Conservation (phyloP, 2,888 invertebrate genomes). For the Ectemnius lituratus region DNA sequence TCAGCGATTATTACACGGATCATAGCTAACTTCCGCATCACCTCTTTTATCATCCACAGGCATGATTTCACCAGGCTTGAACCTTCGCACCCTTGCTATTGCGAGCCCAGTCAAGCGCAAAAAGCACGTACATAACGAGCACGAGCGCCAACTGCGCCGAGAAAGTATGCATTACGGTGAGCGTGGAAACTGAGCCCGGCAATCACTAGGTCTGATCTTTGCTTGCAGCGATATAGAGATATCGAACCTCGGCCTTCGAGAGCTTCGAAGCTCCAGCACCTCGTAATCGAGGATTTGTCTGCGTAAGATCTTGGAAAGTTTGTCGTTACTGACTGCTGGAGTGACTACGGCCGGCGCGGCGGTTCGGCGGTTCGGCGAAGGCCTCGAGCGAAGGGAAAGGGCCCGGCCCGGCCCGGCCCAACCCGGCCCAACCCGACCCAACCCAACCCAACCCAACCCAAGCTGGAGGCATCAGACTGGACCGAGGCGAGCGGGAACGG, state of each 20-base stretch:
- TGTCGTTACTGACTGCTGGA: conserved; percentile 21
- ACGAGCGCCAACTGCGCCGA: too few relatives aligned
- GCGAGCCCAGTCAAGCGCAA: conserved; percentile 8
- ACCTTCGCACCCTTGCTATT: background rate
- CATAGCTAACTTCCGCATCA: too few relatives aligned
- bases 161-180: background rate
- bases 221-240: conserved; percentile 52
- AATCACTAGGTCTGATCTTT: conserved; percentile 27
- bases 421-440: too few relatives aligned
- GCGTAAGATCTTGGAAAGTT: conserved; percentile 35
- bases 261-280: conserved; percentile 43
- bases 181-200: conserved; percentile 4
- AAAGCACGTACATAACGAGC: conserved; percentile 8
- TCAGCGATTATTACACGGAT: too few relatives aligned
- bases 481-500: conserved; percentile 9
- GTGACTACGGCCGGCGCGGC: too few relatives aligned
- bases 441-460: too few relatives aligned
- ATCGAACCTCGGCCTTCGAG: conserved; percentile 44
- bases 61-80: too few relatives aligned
- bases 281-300: conserved; percentile 41
- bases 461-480: conserved; percentile 20
- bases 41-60: too few relatives aligned
- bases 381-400: background rate
- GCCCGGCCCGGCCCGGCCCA: too few relatives aligned
- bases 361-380: too few relatives aligned